These are phyloP conservation scores for Myotis myotis DNA, from an alignment of 2,797 vertebrate species.

Conservation along the genomic window DNA sequence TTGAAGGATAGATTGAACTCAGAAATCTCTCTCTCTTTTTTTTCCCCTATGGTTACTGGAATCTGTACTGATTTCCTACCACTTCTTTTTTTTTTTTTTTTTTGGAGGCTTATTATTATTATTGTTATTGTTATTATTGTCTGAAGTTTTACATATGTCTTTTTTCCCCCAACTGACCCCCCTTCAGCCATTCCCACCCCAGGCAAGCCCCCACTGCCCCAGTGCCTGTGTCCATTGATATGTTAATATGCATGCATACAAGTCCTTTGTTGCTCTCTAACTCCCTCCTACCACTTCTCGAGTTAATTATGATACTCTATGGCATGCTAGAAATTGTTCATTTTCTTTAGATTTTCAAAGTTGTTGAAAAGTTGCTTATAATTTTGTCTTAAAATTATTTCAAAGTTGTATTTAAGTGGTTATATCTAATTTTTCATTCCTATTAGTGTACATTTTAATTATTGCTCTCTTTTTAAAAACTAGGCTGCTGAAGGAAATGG, in stretches of 20 bases:
- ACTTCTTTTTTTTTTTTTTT: neutral
- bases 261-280: too few relatives aligned
- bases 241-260: too few relatives aligned
- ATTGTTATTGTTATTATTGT: too few relatives aligned
- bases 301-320: slow-evolving; percentile 2
- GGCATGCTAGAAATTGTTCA: neutral
- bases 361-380: neutral
- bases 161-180: too few relatives aligned
- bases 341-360: slow-evolving; percentile 47
- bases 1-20: neutral
- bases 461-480: neutral
- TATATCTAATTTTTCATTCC: neutral
- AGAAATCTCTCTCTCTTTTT: neutral
- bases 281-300: neutral
- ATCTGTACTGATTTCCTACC: neutral
- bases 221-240: too few relatives aligned
- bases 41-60: neutral
- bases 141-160: too few relatives aligned
- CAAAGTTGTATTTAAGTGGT: neutral
- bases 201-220: too few relatives aligned
- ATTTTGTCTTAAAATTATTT: neutral
- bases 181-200: too few relatives aligned
- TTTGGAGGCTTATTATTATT: too few relatives aligned
- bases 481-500: neutral
- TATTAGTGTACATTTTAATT: neutral